These are phyloP conservation scores for Phymatocera aterrima DNA, from an alignment of 2,888 invertebrate genomes.

Conservation along the genomic window DNA sequence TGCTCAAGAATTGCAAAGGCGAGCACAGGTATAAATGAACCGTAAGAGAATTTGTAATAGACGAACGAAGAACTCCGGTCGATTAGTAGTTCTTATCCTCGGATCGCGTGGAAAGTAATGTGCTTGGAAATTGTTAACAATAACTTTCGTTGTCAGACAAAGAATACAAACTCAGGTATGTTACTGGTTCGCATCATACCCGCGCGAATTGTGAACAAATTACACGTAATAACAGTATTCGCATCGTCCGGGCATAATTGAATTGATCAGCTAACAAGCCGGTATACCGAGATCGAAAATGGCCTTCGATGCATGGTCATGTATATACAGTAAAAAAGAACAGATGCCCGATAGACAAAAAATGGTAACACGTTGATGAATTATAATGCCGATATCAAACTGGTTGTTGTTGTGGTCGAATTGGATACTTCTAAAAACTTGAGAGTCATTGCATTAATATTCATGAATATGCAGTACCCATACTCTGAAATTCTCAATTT, in stretches of 20 bases:
- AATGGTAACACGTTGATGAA: neutral
- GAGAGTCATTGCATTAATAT: neutral
- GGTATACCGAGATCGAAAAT: neutral
- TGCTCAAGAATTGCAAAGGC: constrained; percentile 82
- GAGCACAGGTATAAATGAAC: constrained; percentile 80
- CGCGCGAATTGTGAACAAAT: neutral
- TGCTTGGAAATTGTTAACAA: no score
- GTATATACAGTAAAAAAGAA: neutral
- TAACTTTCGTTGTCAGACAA: no score
- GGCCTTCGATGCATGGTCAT: neutral
- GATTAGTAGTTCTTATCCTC: no score
- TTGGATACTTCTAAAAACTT: neutral
- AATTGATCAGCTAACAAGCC: constrained; percentile 40
- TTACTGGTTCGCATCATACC: no score
- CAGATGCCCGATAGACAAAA: neutral
- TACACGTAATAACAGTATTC: neutral
- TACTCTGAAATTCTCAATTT: neutral
- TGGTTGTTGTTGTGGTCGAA: constrained; percentile 20
- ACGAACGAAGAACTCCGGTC: no score
- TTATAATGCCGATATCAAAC: neutral
- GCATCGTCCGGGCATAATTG: constrained; percentile 59
- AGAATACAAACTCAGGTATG: no score
- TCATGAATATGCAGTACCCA: neutral
- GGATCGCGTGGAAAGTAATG: no score
- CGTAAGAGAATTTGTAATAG: no score